Conservation (phyloP, 2,113 vertebrate species). For the Anser cygnoides region DNA sequence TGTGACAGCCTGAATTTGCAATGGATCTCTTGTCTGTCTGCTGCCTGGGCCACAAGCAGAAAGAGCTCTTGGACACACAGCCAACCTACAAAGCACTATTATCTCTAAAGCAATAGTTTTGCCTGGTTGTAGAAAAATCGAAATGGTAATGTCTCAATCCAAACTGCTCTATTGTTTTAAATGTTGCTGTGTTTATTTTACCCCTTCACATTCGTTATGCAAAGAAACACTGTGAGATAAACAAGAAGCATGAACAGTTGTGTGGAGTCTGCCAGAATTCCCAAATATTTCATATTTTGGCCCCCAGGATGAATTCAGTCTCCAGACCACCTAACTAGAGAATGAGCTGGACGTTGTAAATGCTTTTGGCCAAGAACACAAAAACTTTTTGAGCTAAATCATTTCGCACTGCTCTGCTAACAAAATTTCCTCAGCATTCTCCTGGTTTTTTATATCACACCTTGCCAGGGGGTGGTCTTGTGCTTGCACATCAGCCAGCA, state of each 20-base stretch:
- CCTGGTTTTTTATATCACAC: not conserved
- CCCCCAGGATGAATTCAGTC: not conserved
- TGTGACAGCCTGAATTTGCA: not conserved
- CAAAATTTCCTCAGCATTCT: not conserved
- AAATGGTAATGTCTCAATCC: not conserved
- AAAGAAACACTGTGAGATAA: constrained; percentile 18
- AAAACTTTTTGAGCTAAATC: constrained; percentile 25
- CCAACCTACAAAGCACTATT: not conserved
- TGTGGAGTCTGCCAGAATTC: constrained; percentile 27
- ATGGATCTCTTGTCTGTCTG: not conserved
- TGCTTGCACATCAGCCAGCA: not conserved
- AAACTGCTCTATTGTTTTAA: constrained; percentile 39
- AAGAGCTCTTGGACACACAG: not conserved
- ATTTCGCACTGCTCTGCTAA: not conserved
- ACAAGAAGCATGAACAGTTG: constrained; percentile 31
- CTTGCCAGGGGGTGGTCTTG: constrained; percentile 36
- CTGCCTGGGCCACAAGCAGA: not conserved
- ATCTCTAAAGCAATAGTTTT: not conserved
- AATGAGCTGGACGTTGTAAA: not conserved
- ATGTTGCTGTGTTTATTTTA: constrained; percentile 30
- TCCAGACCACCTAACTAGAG: constrained; percentile 68
- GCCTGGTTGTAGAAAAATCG: not conserved
- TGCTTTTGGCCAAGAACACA: constrained; percentile 22
- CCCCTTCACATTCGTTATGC: constrained; percentile 43
- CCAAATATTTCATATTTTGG: constrained; percentile 61